These are phyloP conservation scores for Aproaerema taeniolella DNA, from an alignment of 2,888 invertebrate genomes.

Conservation along the genomic window DNA sequence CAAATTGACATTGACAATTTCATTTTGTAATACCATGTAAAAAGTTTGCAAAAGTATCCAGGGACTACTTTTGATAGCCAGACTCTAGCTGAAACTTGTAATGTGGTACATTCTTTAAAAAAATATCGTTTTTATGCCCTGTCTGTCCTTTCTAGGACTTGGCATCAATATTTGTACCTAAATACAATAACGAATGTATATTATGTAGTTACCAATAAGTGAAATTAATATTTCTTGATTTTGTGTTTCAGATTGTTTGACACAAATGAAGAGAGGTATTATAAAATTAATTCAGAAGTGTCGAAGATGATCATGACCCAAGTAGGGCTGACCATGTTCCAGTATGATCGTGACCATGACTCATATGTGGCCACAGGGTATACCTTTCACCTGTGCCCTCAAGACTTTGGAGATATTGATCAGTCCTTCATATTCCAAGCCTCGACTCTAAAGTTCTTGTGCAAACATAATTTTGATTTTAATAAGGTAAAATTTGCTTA, in stretches of 20 bases:
- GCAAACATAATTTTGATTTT: conserved; percentile 81
- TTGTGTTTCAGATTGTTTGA: conserved; percentile 55
- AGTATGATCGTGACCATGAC: conserved; percentile 74
- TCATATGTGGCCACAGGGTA: conserved; percentile 78
- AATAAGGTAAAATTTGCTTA: conserved; percentile 82
- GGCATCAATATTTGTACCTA: no score
- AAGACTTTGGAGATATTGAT: conserved; percentile 78
- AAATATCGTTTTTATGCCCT: no score
- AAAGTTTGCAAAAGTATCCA: no score
- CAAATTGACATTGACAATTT: no score
- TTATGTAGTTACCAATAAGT: no score
- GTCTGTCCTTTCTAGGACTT: no score
- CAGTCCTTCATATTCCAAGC: conserved; percentile 80
- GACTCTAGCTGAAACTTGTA: no score
- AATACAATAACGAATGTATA: no score
- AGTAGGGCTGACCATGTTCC: conserved; percentile 82
- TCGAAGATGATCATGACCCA: conserved; percentile 79
- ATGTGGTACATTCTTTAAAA: no score
- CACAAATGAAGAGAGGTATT: conserved; percentile 54
- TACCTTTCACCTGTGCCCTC: conserved; percentile 83
- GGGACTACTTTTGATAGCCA: no score
- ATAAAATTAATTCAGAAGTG: conserved; percentile 49
- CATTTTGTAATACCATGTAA: no score
- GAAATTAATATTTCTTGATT: no score
- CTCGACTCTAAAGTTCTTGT: conserved; percentile 80